Evolutionary conservation across 2,888 invertebrate species (phyloP), one percentile per base, ranked within the genome.

Genomic region (Morpho achilles): DNA sequence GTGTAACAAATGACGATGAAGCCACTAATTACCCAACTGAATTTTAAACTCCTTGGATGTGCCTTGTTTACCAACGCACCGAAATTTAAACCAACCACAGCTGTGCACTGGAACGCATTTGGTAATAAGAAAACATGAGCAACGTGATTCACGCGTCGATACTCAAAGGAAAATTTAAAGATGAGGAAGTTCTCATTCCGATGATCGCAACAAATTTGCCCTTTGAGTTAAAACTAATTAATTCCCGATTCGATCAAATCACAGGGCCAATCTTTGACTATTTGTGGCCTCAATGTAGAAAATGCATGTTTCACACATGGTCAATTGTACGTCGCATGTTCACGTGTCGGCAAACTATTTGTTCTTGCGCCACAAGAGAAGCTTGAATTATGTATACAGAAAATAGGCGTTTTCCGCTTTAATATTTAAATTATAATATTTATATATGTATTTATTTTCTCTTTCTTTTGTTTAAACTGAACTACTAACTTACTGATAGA

Each of bases 161-260:
- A 54, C 39, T 40, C 39, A 60, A 49, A 53, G 56, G 32, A 32
- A 32, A 32, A 32, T 60, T 60, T 41, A 59, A 59, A 59, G 59
- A 22, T 53, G 55, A 60, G 54, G 32, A 43, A 53, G 59, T 62
- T 58, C 43, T 53, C 7, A 58, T 53, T 53, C 49, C 58, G 32
- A 32, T 32, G 32, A 32, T 32, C 32, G 2, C 32, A 32, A 32
- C 32, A 3, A 5, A 32, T 32, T 5, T 32, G 32, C 32, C 52
- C 45, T 49, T 56, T 43, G 32, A 32, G 5, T 65, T 63, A 56
- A 62, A 62, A 61, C 42, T 46, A 53, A 47, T 66, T 54, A 62
- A 64, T 50, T 66, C 46, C 65, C 65, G 56, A 64, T 68, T 7
- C 62, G 65, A 64, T 61, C 50, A 58, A 61, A 56, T 59, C 58